Evolutionary conservation across 2,888 invertebrate genomes (phyloP).

Genomic region (Pharmacophagus antenor): DNA sequence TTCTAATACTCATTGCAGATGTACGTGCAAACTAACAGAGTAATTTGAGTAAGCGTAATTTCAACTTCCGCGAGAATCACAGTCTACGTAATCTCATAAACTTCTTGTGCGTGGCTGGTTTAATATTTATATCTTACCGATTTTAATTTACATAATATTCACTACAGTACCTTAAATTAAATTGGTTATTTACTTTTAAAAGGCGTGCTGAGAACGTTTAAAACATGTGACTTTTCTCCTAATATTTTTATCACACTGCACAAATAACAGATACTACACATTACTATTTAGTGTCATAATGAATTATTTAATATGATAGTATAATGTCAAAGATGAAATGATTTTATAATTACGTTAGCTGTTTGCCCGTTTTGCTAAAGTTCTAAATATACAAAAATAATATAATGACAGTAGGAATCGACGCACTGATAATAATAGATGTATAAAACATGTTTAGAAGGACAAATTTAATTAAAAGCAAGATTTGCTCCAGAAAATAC

Average conservation of each 20-base stretch:
- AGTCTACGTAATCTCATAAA: conserved; percentile 42
- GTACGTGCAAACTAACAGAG: conserved; percentile 60
- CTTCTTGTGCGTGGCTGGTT: not conserved
- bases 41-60: conserved; percentile 52
- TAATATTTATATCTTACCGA: not conserved
- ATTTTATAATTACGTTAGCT: not conserved
- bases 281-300: conserved; percentile 23
- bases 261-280: conserved; percentile 6
- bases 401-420: no score
- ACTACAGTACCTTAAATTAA: no score
- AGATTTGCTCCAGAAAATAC: no score
- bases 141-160: no score
- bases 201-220: no score
- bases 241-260: not conserved
- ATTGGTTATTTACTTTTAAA: no score
- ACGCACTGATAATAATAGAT: no score
- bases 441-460: no score
- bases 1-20: conserved; percentile 77
- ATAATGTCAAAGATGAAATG: conserved; percentile 21
- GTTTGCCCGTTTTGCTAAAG: no score
- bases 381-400: no score
- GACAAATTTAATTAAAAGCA: no score
- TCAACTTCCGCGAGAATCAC: conserved; percentile 70
- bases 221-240: no score
- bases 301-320: conserved; percentile 26